Evolutionary conservation across 2,113 vertebrate species (phyloP).

Genomic region (Alligator mississippiensis): DNA sequence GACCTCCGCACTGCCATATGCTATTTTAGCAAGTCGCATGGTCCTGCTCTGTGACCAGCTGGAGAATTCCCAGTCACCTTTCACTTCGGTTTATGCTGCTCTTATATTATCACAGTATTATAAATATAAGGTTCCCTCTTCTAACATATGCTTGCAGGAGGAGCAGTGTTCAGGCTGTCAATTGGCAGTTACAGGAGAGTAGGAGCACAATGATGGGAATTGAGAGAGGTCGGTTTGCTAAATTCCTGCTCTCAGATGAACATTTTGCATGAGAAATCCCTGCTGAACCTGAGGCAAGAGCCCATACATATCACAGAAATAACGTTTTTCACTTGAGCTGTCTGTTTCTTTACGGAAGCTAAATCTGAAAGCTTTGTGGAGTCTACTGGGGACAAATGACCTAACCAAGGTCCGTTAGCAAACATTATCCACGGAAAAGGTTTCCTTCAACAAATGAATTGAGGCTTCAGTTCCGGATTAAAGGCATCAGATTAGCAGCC

Average conservation of each 20-base stretch:
- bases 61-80: slow-evolving; percentile 39
- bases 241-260: slow-evolving; percentile 18
- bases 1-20: background rate
- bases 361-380: background rate
- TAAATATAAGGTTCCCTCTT: slow-evolving; percentile 23
- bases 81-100: slow-evolving; percentile 29
- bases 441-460: background rate
- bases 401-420: background rate
- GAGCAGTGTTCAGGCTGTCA: slow-evolving; percentile 38
- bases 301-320: background rate
- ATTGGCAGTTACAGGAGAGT: slow-evolving; percentile 48
- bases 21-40: background rate
- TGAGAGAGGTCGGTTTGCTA: slow-evolving; percentile 41
- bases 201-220: slow-evolving; percentile 32
- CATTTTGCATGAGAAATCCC: background rate
- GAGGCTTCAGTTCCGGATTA: background rate
- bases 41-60: slow-evolving; percentile 20
- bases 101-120: background rate
- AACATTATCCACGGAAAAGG: background rate
- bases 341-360: background rate
- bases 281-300: slow-evolving; percentile 6
- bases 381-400: background rate
- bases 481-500: slow-evolving; percentile 24
- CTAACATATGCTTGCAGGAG: slow-evolving; percentile 3
- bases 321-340: background rate